Evolutionary conservation across 2,797 vertebrate species (phyloP).

Genomic region (Sarcoramphus papa): DNA sequence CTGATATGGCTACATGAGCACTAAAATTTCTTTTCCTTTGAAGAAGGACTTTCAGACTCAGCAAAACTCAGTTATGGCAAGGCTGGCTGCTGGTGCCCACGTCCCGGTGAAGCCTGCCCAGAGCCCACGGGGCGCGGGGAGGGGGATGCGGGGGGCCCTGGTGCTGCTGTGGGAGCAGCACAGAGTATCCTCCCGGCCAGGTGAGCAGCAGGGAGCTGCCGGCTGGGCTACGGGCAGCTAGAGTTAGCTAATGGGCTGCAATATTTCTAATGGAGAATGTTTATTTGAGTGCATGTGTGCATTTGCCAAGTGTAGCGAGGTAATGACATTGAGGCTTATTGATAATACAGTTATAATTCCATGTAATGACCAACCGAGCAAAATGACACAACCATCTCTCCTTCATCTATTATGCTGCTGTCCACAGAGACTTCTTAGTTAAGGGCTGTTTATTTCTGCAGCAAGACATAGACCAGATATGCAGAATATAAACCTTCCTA

Average conservation of each 20-base stretch:
- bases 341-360: constrained; percentile 51
- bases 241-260: neutral
- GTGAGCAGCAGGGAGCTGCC: neutral
- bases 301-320: constrained; percentile 7
- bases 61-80: fast-evolving
- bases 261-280: constrained; percentile 4
- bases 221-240: neutral
- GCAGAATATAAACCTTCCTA: constrained; percentile 35
- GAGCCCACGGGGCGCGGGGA: fast-evolving
- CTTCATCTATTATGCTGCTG: constrained; percentile 46
- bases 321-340: constrained; percentile 51
- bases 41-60: neutral
- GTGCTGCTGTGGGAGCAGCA: neutral
- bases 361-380: constrained; percentile 36
- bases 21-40: neutral
- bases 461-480: constrained; percentile 65
- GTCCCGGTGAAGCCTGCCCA: neutral
- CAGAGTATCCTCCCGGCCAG: fast-evolving
- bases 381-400: constrained; percentile 40
- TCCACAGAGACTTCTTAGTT: constrained; percentile 46
- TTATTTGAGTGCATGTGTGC: neutral
- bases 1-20: fast-evolving
- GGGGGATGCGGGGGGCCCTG: neutral
- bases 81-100: neutral
- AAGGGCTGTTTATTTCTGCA: constrained; percentile 58